Base-by-base conservation (phyloP, 2,113 vertebrate genomes). In the Daboia siamensis region DNA sequence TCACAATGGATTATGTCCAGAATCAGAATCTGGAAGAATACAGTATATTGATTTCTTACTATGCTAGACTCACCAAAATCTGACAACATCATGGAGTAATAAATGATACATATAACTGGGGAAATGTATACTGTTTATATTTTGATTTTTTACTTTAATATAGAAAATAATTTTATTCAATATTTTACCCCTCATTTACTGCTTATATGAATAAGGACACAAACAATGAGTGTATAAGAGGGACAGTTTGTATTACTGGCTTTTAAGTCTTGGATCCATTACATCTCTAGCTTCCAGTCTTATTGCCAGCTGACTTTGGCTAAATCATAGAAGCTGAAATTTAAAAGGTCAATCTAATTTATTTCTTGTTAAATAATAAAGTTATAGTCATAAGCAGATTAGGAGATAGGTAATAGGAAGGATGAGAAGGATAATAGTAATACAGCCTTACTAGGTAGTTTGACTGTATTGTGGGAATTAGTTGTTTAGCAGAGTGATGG, bases 251-350 rank as follows among this genome's bases (percentile, higher is more conserved):
- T 23, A 8, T 8, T 56, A n/a, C 3, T 39, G 52, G 15, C 52
- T 88, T 55, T 88, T 52, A 54, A 54, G 52, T 33, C 15, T 88
- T 33, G 17, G 4, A 33, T 88, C 52, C 33, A 7, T 8, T 20
- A 55, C 48, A n/a, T 15, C 48, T n/a, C 86, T 87, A n/a, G 26
- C 9, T 5, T 51, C 85, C 85, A 87, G 11, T 51, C 12, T 74
- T 74, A 52, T 39, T 39, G 7, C 52, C 51, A 88, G 44, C 94
- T 90, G 87, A 91, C 94, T 94, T 94, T 57, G 88, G 89, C 93
- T 93, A 17, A 59, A 80, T 94, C 90, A 57, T 3, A 39, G 91
- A 91, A 88, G 87, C 51, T 94, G 93, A 92, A 94, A 94, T 94
- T 90, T 89, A 87, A 93, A 44, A 33, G 93, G 59, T 74, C 86